Percentiles rank a stretch among this genome's conserved stretches.
Conservation (phyloP, 2,888 invertebrate genomes). For the Nymphalis urticae region DNA sequence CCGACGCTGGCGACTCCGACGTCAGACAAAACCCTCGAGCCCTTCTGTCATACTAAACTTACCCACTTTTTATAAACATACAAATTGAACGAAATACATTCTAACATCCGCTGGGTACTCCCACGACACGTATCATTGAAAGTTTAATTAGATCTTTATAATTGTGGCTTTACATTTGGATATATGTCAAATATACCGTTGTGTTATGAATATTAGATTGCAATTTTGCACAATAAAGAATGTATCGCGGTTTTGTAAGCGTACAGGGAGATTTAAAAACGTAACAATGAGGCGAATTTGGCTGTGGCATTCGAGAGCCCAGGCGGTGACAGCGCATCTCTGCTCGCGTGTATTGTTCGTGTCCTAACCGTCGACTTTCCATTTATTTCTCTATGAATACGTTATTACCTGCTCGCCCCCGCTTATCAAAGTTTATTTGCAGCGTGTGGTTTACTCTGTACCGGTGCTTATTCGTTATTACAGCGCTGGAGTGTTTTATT, state of each 20-base stretch:
- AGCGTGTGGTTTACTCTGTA: constrained; percentile 81
- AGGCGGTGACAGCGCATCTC: constrained; percentile 74
- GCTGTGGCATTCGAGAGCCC: constrained; percentile 51
- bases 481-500: constrained; percentile 80
- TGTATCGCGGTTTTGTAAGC: constrained; percentile 69
- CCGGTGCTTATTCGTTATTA: constrained; percentile 82
- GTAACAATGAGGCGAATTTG: constrained; percentile 67
- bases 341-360: constrained; percentile 73
- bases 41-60: constrained; percentile 67
- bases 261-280: constrained; percentile 67
- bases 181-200: constrained; percentile 45
- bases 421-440: constrained; percentile 83
- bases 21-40: constrained; percentile 68
- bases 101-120: constrained; percentile 47
- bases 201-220: constrained; percentile 74
- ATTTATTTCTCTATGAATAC: constrained; percentile 83
- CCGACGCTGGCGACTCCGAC: constrained; percentile 57
- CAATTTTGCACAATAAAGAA: constrained; percentile 73
- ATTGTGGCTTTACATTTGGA: constrained; percentile 57
- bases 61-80: constrained; percentile 57
- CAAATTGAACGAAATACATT: constrained; percentile 55
- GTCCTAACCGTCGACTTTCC: constrained; percentile 81
- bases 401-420: constrained; percentile 82
- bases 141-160: constrained; percentile 66
- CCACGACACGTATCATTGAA: constrained; percentile 59